phyloP scores from a whole-genome alignment of 2,113 vertebrate species.

The Aythya baeri region DNA sequence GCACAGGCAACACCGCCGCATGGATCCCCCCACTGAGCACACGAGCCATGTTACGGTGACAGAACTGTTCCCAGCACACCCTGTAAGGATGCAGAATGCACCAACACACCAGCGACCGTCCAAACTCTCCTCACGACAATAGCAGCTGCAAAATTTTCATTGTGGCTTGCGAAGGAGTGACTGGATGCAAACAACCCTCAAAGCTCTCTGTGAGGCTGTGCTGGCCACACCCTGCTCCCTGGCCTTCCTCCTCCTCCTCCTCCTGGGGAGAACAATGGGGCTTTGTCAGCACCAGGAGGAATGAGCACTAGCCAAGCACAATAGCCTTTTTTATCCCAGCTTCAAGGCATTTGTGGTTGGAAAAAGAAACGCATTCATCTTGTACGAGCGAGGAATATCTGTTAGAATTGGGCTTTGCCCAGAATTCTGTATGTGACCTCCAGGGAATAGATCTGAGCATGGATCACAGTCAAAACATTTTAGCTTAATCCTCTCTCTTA shows the following conservation, averaged over 20 bases:
- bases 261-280: background rate
- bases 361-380: constrained; percentile 43
- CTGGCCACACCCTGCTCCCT: background rate
- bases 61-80: background rate
- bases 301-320: constrained; percentile 5
- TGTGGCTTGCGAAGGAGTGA: background rate
- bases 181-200: background rate
- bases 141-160: background rate
- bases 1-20: background rate
- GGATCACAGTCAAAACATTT: background rate
- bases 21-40: background rate
- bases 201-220: background rate
- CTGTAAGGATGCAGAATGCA: background rate
- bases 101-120: background rate
- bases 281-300: constrained; percentile 30
- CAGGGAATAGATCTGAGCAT: background rate
- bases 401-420: constrained; percentile 16
- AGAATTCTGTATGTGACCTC: background rate
- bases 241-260: constrained; percentile 17
- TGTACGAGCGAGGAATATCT: background rate
- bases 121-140: background rate
- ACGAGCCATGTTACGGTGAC: background rate
- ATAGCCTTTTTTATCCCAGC: constrained; percentile 20
- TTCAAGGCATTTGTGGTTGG: constrained; percentile 34
- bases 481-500: background rate